A percentile compares a stretch with the other conserved stretches of the same genome.
These are phyloP conservation scores for Myiothlypis chrysogaster DNA, from an alignment of 2,797 vertebrate genomes.

Conservation along the genomic window DNA sequence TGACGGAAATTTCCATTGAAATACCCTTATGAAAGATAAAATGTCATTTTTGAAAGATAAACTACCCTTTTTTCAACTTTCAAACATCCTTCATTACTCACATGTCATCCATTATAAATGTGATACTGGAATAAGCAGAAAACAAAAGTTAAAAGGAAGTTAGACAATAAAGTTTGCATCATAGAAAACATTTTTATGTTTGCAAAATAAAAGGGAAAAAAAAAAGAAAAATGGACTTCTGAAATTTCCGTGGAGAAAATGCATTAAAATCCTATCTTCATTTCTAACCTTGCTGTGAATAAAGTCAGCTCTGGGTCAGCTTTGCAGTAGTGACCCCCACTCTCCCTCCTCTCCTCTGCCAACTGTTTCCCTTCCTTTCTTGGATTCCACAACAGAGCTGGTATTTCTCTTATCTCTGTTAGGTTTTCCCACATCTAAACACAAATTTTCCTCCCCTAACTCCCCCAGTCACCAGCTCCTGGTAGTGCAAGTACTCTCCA, in stretches of 20 bases:
- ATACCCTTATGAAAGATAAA: background rate
- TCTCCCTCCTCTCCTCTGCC: background rate
- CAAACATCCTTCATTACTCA: background rate
- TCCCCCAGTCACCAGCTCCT: background rate
- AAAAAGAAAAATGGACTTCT: background rate
- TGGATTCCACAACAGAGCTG: background rate
- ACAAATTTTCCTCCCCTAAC: background rate
- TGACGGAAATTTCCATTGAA: background rate
- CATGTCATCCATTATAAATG: rapidly evolving
- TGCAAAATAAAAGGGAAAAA: background rate
- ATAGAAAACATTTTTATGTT: background rate
- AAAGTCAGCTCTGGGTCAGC: background rate
- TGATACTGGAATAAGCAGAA: background rate
- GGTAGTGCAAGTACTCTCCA: background rate
- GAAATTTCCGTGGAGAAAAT: background rate
- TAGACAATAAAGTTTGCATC: background rate
- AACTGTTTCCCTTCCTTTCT: background rate
- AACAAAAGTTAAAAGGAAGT: background rate
- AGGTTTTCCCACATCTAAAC: background rate
- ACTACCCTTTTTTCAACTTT: background rate
- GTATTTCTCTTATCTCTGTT: slow-evolving; percentile 6
- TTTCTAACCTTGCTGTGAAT: background rate
- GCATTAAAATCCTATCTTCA: background rate
- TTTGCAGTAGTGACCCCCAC: background rate
- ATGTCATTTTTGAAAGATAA: background rate